phyloP scores from a whole-genome alignment of 2,888 invertebrate genomes.

The Drosophila villosipedis region DNA sequence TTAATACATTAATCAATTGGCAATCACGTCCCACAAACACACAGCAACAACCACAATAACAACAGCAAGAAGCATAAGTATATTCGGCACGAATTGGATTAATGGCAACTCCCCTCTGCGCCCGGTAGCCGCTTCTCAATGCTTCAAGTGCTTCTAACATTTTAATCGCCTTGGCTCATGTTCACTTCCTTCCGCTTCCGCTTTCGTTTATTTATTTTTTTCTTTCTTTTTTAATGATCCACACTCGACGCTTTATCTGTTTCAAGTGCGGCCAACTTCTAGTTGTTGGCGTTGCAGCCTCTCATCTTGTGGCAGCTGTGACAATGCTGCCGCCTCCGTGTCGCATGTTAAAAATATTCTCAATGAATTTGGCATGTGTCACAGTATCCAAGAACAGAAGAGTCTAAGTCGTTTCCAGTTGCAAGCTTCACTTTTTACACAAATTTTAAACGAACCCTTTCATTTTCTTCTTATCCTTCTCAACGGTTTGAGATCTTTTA shows the following conservation, averaged over 20 bases:
- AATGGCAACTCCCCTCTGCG: slow-evolving; percentile 34
- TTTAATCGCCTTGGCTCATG: slow-evolving; percentile 29
- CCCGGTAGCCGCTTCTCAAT: slow-evolving; percentile 22
- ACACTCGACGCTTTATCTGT: slow-evolving; percentile 48
- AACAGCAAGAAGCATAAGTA: slow-evolving; percentile 3
- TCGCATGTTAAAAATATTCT: slow-evolving; percentile 64
- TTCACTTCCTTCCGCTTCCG: slow-evolving; percentile 73
- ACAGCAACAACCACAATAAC: slow-evolving; percentile 11
- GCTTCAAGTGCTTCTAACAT: slow-evolving; percentile 32
- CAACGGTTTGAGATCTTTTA: not conserved
- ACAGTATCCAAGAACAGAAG: slow-evolving; percentile 35
- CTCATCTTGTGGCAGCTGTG: slow-evolving; percentile 41
- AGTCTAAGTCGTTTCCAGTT: slow-evolving; percentile 17
- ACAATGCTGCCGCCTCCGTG: slow-evolving; percentile 34
- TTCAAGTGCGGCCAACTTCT: slow-evolving; percentile 61
- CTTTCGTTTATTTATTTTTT: slow-evolving; percentile 31
- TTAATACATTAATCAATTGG: slow-evolving; percentile 72
- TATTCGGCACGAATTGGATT: slow-evolving; percentile 32
- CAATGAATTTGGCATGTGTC: slow-evolving; percentile 79
- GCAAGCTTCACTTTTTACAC: slow-evolving; percentile 19
- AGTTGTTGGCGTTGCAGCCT: slow-evolving; percentile 8
- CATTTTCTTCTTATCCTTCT: not conserved
- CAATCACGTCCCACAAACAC: slow-evolving; percentile 52
- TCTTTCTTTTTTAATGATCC: slow-evolving; percentile 22
- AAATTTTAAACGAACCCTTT: not conserved